phyloP scores from a whole-genome alignment of 2,888 invertebrate species.

The Hyppa rectilinea region DNA sequence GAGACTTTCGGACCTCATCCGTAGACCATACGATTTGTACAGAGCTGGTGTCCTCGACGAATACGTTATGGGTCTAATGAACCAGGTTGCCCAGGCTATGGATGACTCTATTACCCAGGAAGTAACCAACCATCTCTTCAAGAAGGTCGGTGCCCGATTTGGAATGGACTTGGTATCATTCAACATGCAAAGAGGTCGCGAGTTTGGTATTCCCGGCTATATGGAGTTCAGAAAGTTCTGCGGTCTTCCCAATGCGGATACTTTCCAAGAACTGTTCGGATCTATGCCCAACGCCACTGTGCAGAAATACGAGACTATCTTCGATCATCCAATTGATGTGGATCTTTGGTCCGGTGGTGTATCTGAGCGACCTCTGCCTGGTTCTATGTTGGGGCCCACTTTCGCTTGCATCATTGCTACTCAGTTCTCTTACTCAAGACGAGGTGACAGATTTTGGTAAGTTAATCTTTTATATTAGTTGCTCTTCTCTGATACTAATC shows the following conservation, averaged over 20 bases:
- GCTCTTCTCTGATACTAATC: background rate
- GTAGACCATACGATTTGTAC: constrained; percentile 97
- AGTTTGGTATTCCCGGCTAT: constrained; percentile 97
- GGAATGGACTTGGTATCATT: constrained; percentile 98
- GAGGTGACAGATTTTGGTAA: constrained; percentile 98
- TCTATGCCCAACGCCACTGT: constrained; percentile 97
- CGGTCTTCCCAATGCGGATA: constrained; percentile 94
- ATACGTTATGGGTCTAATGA: constrained; percentile 97
- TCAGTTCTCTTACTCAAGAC: constrained; percentile 96
- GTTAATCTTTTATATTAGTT: constrained; percentile 38
- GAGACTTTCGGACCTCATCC: constrained; percentile 96
- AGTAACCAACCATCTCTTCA: constrained; percentile 98
- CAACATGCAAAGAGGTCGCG: constrained; percentile 98
- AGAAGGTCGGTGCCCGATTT: constrained; percentile 94
- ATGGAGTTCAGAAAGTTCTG: constrained; percentile 98
- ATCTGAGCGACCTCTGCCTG: constrained; percentile 96
- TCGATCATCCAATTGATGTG: constrained; percentile 97
- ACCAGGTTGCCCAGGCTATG: constrained; percentile 98
- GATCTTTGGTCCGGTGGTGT: constrained; percentile 99
- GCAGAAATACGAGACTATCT: constrained; percentile 95
- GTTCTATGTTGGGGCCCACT: constrained; percentile 98
- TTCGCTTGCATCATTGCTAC: constrained; percentile 98
- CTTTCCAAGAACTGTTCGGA: constrained; percentile 95
- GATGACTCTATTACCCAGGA: constrained; percentile 97
- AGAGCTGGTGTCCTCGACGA: constrained; percentile 97